Evolutionary conservation across 1,140 invertebrate species (phyloP), one percentile per base, ranked within the genome.

Genomic region (Mycetomoellerius zeteki): DNA sequence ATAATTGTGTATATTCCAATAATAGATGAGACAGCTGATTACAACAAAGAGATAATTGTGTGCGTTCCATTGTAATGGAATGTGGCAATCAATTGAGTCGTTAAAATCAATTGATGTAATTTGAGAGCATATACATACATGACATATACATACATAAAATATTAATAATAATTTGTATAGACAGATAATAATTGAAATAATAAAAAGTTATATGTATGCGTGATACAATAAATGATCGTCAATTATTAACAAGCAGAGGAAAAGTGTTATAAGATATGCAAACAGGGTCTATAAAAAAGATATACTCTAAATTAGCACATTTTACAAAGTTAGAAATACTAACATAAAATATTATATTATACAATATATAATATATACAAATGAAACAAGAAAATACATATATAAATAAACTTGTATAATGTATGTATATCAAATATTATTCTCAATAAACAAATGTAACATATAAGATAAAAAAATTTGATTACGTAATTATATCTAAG

Each of bases 241-340:
- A 89, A 72, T 86, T 88, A 89, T 56, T 37, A 43, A 33, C 21
- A 67, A 52, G 5, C 50, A 71, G 2, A 54, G 43, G 27, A 91
- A 92, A 92, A 71, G 85, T 92, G 73, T 84, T 88, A 84, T 90
- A 93, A 21, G 76, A 78, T 47, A 16, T 6, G 24, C 33, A 65
- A 86, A 67, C 52, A 69, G 10, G 52, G 89, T 24, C 72, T 91
- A 50, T 54, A 52, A 86, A 14, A 65, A 50, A 85, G 19, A 52
- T 19, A 8, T 19, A 50, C 14, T 69, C 21, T 50, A 16, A 50
- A 71, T 50, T 71, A 65, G 27, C 19, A 37, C 16, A 14, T 71
- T 47, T 27, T 19, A 50, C 3, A 65, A 5, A 65, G 8, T 7
- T 43, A 8, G 37, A 43, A 14, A 50, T 14, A 50, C 14, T 33